Percentiles rank a stretch among this genome's conserved stretches.
Conservation (phyloP, 2,797 vertebrate genomes). For the Lerista edwardsae region DNA sequence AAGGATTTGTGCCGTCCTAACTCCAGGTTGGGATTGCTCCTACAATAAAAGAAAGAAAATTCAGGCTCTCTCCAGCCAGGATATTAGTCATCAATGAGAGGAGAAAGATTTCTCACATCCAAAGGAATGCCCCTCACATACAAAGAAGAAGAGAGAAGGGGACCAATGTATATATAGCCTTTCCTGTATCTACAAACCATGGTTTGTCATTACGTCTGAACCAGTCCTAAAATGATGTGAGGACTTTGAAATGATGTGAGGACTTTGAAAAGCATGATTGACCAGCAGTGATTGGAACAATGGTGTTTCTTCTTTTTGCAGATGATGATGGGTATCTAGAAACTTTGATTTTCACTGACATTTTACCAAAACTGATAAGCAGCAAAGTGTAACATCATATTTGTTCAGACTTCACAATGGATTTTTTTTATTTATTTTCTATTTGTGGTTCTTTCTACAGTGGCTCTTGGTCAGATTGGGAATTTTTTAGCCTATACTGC, state of each 20-base stretch:
- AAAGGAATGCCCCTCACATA: no score
- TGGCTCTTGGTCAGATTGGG: constrained; percentile 94
- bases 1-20: no score
- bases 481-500: constrained; percentile 95
- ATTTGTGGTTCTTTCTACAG: constrained; percentile 76
- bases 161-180: no score
- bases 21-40: no score
- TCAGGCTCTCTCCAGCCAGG: no score
- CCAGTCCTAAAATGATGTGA: no score
- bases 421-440: constrained; percentile 25
- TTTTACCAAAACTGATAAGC: neutral
- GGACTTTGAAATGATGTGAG: neutral
- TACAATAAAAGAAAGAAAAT: no score
- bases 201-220: no score
- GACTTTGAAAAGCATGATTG: neutral
- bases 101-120: no score
- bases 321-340: neutral
- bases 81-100: no score
- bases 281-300: neutral
- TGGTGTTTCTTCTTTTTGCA: neutral
- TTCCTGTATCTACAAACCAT: no score
- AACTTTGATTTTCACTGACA: neutral
- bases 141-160: no score
- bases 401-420: constrained; percentile 7
- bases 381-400: neutral